phyloP scores from a whole-genome alignment of 2,797 vertebrate genomes.

The Cirrhinus mrigala region DNA sequence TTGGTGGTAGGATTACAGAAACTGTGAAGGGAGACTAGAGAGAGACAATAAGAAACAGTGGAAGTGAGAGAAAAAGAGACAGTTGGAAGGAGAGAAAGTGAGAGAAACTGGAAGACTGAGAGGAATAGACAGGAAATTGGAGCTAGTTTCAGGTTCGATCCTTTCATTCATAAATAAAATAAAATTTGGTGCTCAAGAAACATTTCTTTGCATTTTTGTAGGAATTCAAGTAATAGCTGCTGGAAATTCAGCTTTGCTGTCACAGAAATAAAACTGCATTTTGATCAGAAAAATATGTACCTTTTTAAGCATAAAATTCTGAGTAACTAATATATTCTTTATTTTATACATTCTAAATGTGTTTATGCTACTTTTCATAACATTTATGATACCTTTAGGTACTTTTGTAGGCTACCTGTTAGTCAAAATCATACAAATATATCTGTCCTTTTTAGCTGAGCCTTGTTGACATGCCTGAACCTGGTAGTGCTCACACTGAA shows the following conservation, averaged over 20 bases:
- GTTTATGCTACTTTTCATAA: neutral
- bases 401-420: neutral
- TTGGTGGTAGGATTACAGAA: slow-evolving; percentile 28
- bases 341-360: neutral
- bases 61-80: neutral
- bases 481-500: neutral
- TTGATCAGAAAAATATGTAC: neutral
- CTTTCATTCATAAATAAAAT: neutral
- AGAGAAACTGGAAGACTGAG: neutral
- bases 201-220: neutral
- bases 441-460: neutral
- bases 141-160: neutral
- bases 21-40: neutral
- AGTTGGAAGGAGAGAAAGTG: neutral
- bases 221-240: neutral
- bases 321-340: neutral
- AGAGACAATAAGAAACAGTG: neutral
- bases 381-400: neutral
- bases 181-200: neutral
- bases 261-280: neutral
- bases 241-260: neutral
- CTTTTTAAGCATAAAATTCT: neutral
- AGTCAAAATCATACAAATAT: neutral
- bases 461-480: neutral
- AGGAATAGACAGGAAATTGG: neutral